Percentiles rank a stretch among this genome's conserved stretches.
phyloP scores from a whole-genome alignment of 2,797 vertebrate genomes.

The Tragelaphus eurycerus region DNA sequence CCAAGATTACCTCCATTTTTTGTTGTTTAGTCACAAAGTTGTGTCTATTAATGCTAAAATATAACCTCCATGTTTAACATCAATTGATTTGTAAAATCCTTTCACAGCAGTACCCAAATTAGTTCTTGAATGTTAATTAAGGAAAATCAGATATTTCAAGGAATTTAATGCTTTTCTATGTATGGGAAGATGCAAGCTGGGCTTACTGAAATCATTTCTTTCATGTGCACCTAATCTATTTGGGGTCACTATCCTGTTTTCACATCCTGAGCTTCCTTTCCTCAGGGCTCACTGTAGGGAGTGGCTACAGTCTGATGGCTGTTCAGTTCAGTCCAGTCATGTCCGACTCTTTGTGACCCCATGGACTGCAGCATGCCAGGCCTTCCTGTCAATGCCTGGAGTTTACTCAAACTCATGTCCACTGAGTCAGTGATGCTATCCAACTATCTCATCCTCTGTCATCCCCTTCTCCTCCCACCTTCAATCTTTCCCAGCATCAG shows the following conservation, averaged over 20 bases:
- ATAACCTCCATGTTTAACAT: background rate
- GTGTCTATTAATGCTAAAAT: background rate
- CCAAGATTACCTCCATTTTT: background rate
- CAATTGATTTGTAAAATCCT: background rate
- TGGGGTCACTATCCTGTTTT: background rate
- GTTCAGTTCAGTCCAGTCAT: background rate
- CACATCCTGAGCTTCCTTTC: background rate
- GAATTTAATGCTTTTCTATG: background rate
- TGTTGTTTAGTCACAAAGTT: background rate
- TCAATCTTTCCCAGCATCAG: background rate
- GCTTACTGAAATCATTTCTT: background rate
- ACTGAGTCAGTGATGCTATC: background rate
- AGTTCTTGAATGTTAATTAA: background rate
- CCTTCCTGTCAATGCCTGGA: background rate
- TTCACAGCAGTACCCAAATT: background rate
- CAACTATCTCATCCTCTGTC: background rate
- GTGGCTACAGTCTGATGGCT: background rate
- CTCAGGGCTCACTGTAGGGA: background rate
- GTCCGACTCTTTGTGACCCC: background rate
- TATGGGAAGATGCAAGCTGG: background rate
- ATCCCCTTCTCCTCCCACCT: accelerated
- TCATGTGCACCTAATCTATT: background rate
- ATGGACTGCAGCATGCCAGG: background rate
- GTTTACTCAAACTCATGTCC: background rate
- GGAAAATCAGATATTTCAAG: background rate